phyloP scores from a whole-genome alignment of 2,888 invertebrate species.

The Melinaea menophilus region DNA sequence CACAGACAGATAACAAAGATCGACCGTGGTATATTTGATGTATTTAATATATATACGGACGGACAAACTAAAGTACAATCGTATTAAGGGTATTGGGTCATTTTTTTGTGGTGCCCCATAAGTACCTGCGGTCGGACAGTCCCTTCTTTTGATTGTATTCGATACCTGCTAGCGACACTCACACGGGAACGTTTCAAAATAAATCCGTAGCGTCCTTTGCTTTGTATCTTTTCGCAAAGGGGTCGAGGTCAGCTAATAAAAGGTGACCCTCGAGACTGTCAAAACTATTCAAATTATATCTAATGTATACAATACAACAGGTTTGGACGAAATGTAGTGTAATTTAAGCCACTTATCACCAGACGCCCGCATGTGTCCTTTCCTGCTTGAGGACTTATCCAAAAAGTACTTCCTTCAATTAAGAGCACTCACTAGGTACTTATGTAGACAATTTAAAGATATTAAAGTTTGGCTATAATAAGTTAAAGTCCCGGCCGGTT shows the following conservation, averaged over 20 bases:
- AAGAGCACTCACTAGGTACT: background rate
- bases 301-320: background rate
- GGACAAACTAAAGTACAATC: slow-evolving; percentile 41
- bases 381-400: background rate
- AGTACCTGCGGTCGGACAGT: slow-evolving; percentile 63
- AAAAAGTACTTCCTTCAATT: background rate
- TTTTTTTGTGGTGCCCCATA: slow-evolving; percentile 36
- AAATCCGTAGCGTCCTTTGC: slow-evolving; percentile 19
- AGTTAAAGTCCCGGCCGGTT: slow-evolving; percentile 25
- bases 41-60: slow-evolving; percentile 17
- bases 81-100: slow-evolving; percentile 48
- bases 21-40: slow-evolving; percentile 47
- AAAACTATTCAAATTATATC: too few relatives aligned
- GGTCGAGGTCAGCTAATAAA: slow-evolving; percentile 35
- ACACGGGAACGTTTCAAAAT: slow-evolving; percentile 56
- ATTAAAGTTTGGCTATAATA: background rate
- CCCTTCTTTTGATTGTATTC: slow-evolving; percentile 51
- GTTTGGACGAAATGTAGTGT: background rate
- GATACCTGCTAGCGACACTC: slow-evolving; percentile 64
- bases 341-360: background rate
- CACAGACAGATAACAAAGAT: slow-evolving; percentile 52
- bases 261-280: slow-evolving; percentile 10
- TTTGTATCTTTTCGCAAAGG: slow-evolving; percentile 29
- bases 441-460: background rate
- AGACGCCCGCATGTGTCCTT: slow-evolving; percentile 1